Percentiles rank a stretch among this genome's conserved stretches.
phyloP scores from a whole-genome alignment of 2,797 vertebrate species.

The Loriculus beryllinus region DNA sequence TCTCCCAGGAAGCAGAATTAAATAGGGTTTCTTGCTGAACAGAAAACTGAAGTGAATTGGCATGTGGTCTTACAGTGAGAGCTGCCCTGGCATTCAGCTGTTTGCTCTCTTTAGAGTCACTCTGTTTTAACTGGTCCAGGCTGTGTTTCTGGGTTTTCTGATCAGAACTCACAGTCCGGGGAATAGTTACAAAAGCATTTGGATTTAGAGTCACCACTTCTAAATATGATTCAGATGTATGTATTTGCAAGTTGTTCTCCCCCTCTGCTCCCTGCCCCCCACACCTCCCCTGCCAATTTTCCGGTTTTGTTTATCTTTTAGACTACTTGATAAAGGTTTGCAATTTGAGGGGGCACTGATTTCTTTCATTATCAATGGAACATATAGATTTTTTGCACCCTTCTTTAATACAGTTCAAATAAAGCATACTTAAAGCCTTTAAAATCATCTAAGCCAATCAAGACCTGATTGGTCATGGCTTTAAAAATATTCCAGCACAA shows the following conservation, averaged over 20 bases:
- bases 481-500: neutral
- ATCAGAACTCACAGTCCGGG: neutral
- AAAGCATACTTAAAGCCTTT: neutral
- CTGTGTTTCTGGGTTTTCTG: constrained; percentile 11
- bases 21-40: neutral
- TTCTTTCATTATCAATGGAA: neutral
- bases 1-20: neutral
- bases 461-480: neutral
- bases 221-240: neutral
- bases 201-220: neutral
- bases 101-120: neutral
- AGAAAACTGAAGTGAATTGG: neutral
- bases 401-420: neutral
- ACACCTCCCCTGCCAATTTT: neutral
- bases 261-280: no score
- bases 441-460: neutral
- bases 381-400: neutral
- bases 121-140: neutral
- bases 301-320: neutral
- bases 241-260: neutral
- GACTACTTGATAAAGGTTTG: neutral
- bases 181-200: neutral
- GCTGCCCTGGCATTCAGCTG: neutral
- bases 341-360: neutral
- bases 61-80: neutral